phyloP scores from a whole-genome alignment of 2,797 vertebrate species.

The Sebastes iracundus region DNA sequence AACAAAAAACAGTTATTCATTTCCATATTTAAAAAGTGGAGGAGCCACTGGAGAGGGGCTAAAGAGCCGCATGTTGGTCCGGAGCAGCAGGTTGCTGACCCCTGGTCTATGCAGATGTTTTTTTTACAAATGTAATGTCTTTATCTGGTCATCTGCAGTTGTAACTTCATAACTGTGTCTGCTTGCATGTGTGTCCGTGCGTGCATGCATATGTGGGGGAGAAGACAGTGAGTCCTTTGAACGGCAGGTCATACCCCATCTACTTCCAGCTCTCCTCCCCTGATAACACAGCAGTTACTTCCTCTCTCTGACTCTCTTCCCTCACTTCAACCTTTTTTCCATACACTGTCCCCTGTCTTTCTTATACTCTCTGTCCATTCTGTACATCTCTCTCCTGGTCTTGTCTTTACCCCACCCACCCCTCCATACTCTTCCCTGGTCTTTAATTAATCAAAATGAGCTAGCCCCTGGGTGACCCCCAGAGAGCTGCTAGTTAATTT shows the following conservation, averaged over 20 bases:
- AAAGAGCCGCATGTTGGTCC: no score
- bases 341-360: conserved; percentile 5
- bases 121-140: neutral
- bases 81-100: no score
- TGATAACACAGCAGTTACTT: conserved; percentile 60
- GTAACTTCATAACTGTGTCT: neutral
- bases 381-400: conserved; percentile 7
- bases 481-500: conserved; percentile 85
- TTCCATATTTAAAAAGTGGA: no score
- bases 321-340: neutral
- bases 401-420: conserved; percentile 9
- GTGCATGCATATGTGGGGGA: conserved; percentile 3
- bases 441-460: conserved; percentile 83
- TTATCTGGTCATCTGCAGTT: neutral
- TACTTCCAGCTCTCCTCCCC: conserved; percentile 80
- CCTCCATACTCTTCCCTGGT: conserved; percentile 39
- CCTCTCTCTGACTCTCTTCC: conserved; percentile 42
- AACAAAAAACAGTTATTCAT: no score
- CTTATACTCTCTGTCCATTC: neutral
- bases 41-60: no score
- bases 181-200: neutral
- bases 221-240: conserved; percentile 38
- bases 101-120: neutral
- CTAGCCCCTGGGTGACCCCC: conserved; percentile 77
- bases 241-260: conserved; percentile 63